Base-by-base conservation (phyloP, 2,797 vertebrate species). In the Loriculus beryllinus region DNA sequence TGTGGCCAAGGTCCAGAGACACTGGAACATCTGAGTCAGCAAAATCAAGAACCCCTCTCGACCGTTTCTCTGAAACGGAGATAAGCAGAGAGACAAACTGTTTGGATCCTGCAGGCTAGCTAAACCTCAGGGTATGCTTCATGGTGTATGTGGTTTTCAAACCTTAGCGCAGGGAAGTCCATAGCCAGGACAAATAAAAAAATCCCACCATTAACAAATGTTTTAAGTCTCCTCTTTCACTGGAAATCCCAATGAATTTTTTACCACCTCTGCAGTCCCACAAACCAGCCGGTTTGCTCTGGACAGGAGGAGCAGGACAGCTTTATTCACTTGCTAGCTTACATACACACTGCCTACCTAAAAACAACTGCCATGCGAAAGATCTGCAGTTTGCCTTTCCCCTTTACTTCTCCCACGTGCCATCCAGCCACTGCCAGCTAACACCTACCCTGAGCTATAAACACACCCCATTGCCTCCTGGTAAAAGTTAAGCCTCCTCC, bases 71-170 rank as follows among this genome's bases (percentile, higher is more conserved):
- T 7, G 31, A 72, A 80, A 67, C 4, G 0, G 29, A 63, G 51
- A 17, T 47, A 70, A 82, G 8, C 1, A 0, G 31, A 70, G 63
- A 54, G 4, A 51, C 8, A 76, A 88, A 59, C 28, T 43, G 39
- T 23, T 72, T 12, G 7, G 26, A 43, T 48, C 11, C 56, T 28
- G 31, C 40, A 88, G 37, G 9, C 12, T 18, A 22, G 37, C 8
- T 9, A 48, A 43, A 67, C 51, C 28, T 60, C 47, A 1, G 31
- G 33, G 31, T 70, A 21, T 17, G 35, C 56, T 79, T 82, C 67
- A 88, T 4, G 2, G 51, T 0, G 0, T 4, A 29, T 0, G 0
- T 26, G 18, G 62, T 33, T 85, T 80, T 68, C 39, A 77, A 89
- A 68, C 10, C 25, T 52, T n/a, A 15, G 4, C 0, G 1, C 4